phyloP scores from a whole-genome alignment of 2,113 vertebrate species.

The Dascyllus trimaculatus region DNA sequence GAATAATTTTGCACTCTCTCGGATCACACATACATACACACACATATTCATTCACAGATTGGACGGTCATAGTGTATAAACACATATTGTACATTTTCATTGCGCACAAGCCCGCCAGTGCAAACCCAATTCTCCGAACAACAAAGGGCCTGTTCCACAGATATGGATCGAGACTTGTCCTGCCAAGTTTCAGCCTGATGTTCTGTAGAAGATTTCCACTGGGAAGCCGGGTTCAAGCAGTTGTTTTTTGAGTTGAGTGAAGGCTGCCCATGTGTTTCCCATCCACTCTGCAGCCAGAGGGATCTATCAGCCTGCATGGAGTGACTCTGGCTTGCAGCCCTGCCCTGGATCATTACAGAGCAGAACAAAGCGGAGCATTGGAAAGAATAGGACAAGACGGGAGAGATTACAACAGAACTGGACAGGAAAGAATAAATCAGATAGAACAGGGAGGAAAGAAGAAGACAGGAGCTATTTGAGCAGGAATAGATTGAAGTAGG shows the following conservation, averaged over 20 bases:
- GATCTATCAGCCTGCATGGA: slow-evolving; percentile 68
- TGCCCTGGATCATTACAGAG: slow-evolving; percentile 54
- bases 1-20: slow-evolving; percentile 23
- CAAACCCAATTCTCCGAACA: slow-evolving; percentile 31
- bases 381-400: slow-evolving; percentile 30
- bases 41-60: not conserved
- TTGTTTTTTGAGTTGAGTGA: slow-evolving; percentile 66
- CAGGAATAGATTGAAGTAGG: not conserved
- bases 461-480: slow-evolving; percentile 8
- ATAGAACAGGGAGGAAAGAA: slow-evolving; percentile 42
- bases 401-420: slow-evolving; percentile 49
- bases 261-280: slow-evolving; percentile 83
- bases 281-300: slow-evolving; percentile 75
- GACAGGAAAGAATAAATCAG: slow-evolving; percentile 57
- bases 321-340: slow-evolving; percentile 68
- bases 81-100: slow-evolving; percentile 40
- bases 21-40: not conserved
- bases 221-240: slow-evolving; percentile 58
- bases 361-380: slow-evolving; percentile 38
- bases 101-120: slow-evolving; percentile 15
- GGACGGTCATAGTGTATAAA: slow-evolving; percentile 24
- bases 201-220: slow-evolving; percentile 60
- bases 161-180: slow-evolving; percentile 54
- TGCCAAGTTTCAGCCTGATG: slow-evolving; percentile 60
- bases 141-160: slow-evolving; percentile 58